Percentiles rank a stretch among this genome's conserved stretches.
These are phyloP conservation scores for Trilocha varians DNA, from an alignment of 2,888 invertebrate species.

Conservation along the genomic window DNA sequence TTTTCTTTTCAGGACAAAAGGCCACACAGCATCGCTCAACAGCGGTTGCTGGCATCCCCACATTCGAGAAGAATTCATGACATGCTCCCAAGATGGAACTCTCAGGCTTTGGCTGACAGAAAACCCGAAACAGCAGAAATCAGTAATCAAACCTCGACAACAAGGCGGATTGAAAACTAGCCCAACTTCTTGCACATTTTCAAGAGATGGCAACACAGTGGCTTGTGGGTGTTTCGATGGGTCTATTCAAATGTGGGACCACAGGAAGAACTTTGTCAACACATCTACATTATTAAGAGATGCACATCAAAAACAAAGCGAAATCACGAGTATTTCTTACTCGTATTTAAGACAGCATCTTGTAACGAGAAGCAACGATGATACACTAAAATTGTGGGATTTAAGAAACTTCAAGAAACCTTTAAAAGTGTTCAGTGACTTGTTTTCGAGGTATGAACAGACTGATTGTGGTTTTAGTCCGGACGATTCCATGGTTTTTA, in stretches of 20 bases:
- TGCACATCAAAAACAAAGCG: constrained; percentile 85
- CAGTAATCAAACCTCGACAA: constrained; percentile 89
- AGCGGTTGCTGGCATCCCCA: constrained; percentile 96
- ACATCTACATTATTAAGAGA: constrained; percentile 83
- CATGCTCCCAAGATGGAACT: constrained; percentile 95
- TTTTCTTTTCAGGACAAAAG: constrained; percentile 78
- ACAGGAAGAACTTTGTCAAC: constrained; percentile 91
- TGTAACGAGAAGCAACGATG: constrained; percentile 90
- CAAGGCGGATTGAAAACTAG: constrained; percentile 89
- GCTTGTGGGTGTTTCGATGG: constrained; percentile 96
- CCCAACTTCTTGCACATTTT: constrained; percentile 88
- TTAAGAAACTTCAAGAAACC: constrained; percentile 86
- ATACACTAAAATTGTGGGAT: constrained; percentile 97
- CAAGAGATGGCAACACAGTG: constrained; percentile 88
- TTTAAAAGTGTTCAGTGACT: constrained; percentile 76
- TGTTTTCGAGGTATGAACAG: constrained; percentile 89
- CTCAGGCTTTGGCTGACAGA: constrained; percentile 92
- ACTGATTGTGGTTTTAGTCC: constrained; percentile 93
- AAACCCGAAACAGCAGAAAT: constrained; percentile 83
- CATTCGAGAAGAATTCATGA: constrained; percentile 90
- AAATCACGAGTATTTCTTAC: constrained; percentile 88
- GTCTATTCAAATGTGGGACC: constrained; percentile 97
- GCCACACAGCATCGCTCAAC: constrained; percentile 93
- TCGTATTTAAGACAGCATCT: constrained; percentile 88
- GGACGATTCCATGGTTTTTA: constrained; percentile 89